Conservation (phyloP, 2,888 invertebrate species). For the Dascillus cervinus region DNA sequence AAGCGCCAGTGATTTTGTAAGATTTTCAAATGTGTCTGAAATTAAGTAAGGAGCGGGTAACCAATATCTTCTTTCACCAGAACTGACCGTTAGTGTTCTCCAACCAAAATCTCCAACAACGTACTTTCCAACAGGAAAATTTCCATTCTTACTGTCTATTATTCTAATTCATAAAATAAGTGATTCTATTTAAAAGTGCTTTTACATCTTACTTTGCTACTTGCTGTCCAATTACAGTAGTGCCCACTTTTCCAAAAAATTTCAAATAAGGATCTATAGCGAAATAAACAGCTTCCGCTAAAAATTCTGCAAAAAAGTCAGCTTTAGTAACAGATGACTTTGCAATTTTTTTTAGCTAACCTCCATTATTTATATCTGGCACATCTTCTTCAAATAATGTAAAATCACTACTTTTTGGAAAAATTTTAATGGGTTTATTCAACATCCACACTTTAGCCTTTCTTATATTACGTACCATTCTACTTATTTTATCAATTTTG, state of each 20-base stretch:
- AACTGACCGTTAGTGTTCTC: slow-evolving; percentile 53
- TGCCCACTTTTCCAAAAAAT: slow-evolving; percentile 48
- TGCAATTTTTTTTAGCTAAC: slow-evolving; percentile 37
- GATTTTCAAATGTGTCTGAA: slow-evolving; percentile 50
- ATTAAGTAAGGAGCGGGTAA: slow-evolving; percentile 34
- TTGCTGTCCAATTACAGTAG: slow-evolving; percentile 63
- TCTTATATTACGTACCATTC: not conserved
- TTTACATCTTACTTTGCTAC: slow-evolving; percentile 56
- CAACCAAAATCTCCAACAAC: slow-evolving; percentile 63
- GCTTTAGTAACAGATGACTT: not conserved
- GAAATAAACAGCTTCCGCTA: slow-evolving; percentile 58
- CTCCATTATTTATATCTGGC: slow-evolving; percentile 55
- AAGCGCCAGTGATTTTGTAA: slow-evolving; percentile 53
- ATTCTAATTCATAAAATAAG: no score
- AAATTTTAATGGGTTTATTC: slow-evolving; percentile 56
- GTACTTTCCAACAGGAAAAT: slow-evolving; percentile 56
- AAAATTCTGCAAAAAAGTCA: slow-evolving; percentile 47
- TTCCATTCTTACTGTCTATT: slow-evolving; percentile 55
- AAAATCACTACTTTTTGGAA: slow-evolving; percentile 56
- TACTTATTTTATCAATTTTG: no score
- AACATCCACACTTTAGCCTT: slow-evolving; percentile 34
- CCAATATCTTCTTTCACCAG: slow-evolving; percentile 56
- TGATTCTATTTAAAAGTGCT: not conserved
- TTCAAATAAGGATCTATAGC: slow-evolving; percentile 70
- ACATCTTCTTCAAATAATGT: slow-evolving; percentile 57